A percentile compares a stretch with the other conserved stretches of the same genome.
These are phyloP conservation scores for Zaprionus lineosus DNA, from an alignment of 2,888 invertebrate species.

Conservation along the genomic window DNA sequence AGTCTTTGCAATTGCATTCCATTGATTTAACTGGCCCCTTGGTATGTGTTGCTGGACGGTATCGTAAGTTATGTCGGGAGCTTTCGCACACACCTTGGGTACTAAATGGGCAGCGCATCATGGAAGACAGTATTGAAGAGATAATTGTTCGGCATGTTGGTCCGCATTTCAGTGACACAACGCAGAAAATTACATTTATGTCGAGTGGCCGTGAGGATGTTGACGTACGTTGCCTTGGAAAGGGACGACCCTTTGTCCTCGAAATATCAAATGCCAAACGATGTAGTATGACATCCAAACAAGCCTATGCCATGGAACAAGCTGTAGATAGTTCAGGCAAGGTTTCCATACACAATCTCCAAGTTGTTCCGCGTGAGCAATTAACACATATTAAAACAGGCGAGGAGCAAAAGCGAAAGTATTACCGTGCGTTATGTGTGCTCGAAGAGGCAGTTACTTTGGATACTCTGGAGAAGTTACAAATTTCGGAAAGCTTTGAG, in stretches of 20 bases:
- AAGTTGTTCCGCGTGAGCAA: constrained; percentile 87
- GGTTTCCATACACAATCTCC: constrained; percentile 86
- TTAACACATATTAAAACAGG: constrained; percentile 90
- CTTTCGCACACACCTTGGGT: constrained; percentile 93
- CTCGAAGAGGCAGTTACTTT: constrained; percentile 82
- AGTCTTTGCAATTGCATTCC: constrained; percentile 60
- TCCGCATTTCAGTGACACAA: constrained; percentile 83
- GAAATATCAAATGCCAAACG: constrained; percentile 89
- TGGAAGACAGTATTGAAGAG: constrained; percentile 96
- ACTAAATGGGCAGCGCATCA: constrained; percentile 89
- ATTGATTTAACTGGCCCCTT: constrained; percentile 79
- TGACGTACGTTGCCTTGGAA: constrained; percentile 96
- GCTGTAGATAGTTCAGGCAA: constrained; percentile 84
- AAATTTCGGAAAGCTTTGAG: constrained; percentile 83
- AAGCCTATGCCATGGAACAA: constrained; percentile 85
- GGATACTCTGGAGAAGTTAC: constrained; percentile 84
- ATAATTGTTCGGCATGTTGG: constrained; percentile 89
- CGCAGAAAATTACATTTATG: constrained; percentile 87
- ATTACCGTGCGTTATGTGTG: constrained; percentile 91
- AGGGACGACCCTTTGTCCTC: constrained; percentile 95
- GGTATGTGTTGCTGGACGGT: constrained; percentile 84
- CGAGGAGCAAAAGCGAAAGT: constrained; percentile 93
- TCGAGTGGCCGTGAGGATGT: constrained; percentile 98
- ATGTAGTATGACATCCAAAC: constrained; percentile 83
- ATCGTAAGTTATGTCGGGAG: constrained; percentile 91